Evolutionary conservation across 2,888 invertebrate species (phyloP).

Genomic region (Euplexia lucipara): DNA sequence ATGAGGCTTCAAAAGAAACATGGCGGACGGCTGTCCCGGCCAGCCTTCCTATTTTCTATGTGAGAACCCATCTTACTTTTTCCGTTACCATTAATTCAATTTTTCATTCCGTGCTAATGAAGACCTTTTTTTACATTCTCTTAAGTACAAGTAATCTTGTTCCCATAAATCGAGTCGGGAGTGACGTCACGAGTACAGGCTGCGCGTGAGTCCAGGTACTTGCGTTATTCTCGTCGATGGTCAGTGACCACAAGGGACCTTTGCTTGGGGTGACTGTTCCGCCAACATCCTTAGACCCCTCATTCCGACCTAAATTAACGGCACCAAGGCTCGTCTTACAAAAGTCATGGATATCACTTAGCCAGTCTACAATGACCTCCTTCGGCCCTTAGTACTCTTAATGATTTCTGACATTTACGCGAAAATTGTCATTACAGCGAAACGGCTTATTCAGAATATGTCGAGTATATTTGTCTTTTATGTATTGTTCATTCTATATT

Average conservation of each 20-base stretch:
- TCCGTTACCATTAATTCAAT: constrained; percentile 39
- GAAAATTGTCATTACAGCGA: constrained; percentile 30
- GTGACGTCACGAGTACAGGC: constrained; percentile 81
- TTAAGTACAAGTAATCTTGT: constrained; percentile 59
- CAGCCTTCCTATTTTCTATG: constrained; percentile 38
- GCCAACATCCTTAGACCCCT: constrained; percentile 74
- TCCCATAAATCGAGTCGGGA: constrained; percentile 70
- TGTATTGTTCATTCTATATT: constrained; percentile 42
- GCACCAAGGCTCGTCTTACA: constrained; percentile 67
- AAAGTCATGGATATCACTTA: constrained; percentile 66
- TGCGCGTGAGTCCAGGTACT: constrained; percentile 82
- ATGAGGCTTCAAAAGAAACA: constrained; percentile 40
- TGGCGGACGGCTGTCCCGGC: constrained; percentile 18
- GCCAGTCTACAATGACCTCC: constrained; percentile 75
- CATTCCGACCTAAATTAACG: constrained; percentile 54
- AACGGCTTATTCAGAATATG: constrained; percentile 20
- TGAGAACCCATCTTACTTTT: constrained; percentile 39
- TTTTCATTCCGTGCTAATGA: constrained; percentile 53
- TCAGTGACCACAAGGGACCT: constrained; percentile 89
- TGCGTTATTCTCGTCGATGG: constrained; percentile 87
- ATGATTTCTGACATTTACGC: constrained; percentile 45
- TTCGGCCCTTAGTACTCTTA: constrained; percentile 69
- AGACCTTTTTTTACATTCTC: constrained; percentile 53
- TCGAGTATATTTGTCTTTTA: constrained; percentile 27
- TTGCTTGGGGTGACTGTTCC: constrained; percentile 89